Evolutionary conservation across 1,140 invertebrate species (phyloP).

Genomic region (Melipona quadrifasciata): DNA sequence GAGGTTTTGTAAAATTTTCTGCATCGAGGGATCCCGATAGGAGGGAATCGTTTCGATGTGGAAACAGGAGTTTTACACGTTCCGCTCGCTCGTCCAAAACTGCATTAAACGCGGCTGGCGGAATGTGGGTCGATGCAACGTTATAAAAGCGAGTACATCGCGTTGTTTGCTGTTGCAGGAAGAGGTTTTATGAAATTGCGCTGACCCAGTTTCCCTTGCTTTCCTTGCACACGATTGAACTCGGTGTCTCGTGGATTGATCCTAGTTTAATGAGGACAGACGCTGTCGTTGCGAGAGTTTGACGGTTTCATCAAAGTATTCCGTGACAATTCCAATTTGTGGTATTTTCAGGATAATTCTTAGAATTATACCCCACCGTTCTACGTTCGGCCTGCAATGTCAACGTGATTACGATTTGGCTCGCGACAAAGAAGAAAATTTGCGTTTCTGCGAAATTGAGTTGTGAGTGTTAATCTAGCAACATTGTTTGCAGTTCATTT

Average conservation of each 20-base stretch:
- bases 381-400: not conserved
- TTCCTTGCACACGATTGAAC: constrained; percentile 38
- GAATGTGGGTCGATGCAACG: constrained; percentile 41
- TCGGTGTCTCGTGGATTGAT: constrained; percentile 34
- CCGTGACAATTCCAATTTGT: not conserved
- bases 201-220: constrained; percentile 33
- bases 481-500: too few relatives aligned
- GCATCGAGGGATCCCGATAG: too few relatives aligned
- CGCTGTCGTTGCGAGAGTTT: not conserved
- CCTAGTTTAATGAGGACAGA: constrained; percentile 7
- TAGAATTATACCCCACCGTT: not conserved
- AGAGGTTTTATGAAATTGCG: constrained; percentile 50
- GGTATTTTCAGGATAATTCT: not conserved
- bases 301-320: not conserved
- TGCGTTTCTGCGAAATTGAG: too few relatives aligned
- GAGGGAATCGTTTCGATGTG: too few relatives aligned
- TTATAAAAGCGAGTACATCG: constrained; percentile 35
- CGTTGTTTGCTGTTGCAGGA: constrained; percentile 50
- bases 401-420: not conserved
- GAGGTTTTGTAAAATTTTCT: too few relatives aligned
- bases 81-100: constrained; percentile 7
- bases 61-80: not conserved
- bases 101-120: constrained; percentile 3
- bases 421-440: not conserved
- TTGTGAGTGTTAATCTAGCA: too few relatives aligned